Percentiles rank a stretch among this genome's conserved stretches.
These are phyloP conservation scores for Sinella curviseta DNA, from an alignment of 1,140 invertebrate species.

Conservation along the genomic window DNA sequence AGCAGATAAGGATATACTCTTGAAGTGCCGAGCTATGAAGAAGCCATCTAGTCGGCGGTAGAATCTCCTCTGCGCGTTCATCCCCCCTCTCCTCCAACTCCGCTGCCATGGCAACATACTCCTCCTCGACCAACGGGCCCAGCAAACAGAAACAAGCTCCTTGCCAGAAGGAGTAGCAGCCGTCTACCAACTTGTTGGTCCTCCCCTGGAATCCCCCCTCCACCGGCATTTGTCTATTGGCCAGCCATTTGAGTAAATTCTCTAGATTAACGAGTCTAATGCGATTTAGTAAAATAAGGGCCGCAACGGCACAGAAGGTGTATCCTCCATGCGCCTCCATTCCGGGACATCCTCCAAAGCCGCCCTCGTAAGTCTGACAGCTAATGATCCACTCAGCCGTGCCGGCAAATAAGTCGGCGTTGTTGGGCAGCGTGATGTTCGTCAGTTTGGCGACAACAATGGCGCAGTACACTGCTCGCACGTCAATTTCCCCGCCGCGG, in stretches of 20 bases:
- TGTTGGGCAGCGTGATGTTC: constrained; percentile 68
- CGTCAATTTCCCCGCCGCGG: constrained; percentile 90
- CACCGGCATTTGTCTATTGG: constrained; percentile 82
- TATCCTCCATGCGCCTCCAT: constrained; percentile 99
- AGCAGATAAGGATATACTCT: constrained; percentile 92
- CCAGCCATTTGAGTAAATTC: constrained; percentile 78
- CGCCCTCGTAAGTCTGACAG: constrained; percentile 98
- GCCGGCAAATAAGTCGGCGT: constrained; percentile 75
- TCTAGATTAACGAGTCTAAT: constrained; percentile 77
- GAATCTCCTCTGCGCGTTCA: constrained; percentile 7
- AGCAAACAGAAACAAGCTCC: constrained; percentile 83
- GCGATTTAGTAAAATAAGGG: constrained; percentile 77
- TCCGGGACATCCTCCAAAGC: constrained; percentile 89
- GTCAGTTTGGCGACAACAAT: constrained; percentile 82
- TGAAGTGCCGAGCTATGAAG: constrained; percentile 85
- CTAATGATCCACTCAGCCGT: constrained; percentile 86
- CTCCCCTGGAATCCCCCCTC: constrained; percentile 92
- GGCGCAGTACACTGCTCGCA: constrained; percentile 94
- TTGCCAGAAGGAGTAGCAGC: constrained; percentile 99
- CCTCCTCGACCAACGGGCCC: constrained; percentile 61
- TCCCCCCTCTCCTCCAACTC: background rate
- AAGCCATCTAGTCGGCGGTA: constrained; percentile 62
- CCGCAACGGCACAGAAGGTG: constrained; percentile 92
- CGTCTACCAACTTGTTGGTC: constrained; percentile 97
- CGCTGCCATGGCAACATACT: background rate